Evolutionary conservation across 2,797 vertebrate species (phyloP).

Genomic region (Microctenopoma lineatum): DNA sequence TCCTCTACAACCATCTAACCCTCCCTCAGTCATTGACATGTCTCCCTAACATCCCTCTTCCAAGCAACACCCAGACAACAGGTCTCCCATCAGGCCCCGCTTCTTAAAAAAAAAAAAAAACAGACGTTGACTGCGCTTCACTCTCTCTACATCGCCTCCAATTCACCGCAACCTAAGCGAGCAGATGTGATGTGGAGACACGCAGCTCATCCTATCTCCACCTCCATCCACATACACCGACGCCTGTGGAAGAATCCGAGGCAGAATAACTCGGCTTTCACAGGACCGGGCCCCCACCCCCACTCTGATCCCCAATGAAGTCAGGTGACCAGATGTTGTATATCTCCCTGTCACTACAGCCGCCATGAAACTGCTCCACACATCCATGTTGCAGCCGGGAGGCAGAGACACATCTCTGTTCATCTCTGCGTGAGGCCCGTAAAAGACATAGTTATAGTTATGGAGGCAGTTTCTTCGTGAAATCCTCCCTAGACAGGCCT

Average conservation of each 20-base stretch:
- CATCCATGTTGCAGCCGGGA: conserved; percentile 64
- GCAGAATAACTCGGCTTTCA: conserved; percentile 69
- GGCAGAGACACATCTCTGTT: conserved; percentile 39
- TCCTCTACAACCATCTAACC: conserved; percentile 53
- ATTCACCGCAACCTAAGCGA: conserved; percentile 35
- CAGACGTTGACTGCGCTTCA: conserved; percentile 62
- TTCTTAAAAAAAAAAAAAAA: conserved; percentile 25
- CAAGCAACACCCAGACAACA: conserved; percentile 68
- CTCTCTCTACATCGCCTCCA: conserved; percentile 12
- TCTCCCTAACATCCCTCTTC: conserved; percentile 61
- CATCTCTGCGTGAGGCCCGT: neutral
- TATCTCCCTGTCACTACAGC: conserved; percentile 76
- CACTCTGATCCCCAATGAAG: conserved; percentile 74
- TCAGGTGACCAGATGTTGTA: conserved; percentile 85
- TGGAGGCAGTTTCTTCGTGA: conserved; percentile 33
- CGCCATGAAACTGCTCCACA: conserved; percentile 75
- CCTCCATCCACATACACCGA: conserved; percentile 42
- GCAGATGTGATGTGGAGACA: conserved; percentile 28
- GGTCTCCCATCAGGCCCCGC: conserved; percentile 70
- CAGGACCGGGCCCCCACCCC: conserved; percentile 71
- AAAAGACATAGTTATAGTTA: conserved; percentile 32
- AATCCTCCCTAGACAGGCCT: conserved; percentile 41
- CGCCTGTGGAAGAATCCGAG: conserved; percentile 63
- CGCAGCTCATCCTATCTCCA: conserved; percentile 21
- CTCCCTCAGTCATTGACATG: conserved; percentile 65